A percentile compares a stretch with the other conserved stretches of the same genome.
Evolutionary conservation across 2,888 invertebrate species (phyloP).

Genomic region (Thymelicus sylvestris): DNA sequence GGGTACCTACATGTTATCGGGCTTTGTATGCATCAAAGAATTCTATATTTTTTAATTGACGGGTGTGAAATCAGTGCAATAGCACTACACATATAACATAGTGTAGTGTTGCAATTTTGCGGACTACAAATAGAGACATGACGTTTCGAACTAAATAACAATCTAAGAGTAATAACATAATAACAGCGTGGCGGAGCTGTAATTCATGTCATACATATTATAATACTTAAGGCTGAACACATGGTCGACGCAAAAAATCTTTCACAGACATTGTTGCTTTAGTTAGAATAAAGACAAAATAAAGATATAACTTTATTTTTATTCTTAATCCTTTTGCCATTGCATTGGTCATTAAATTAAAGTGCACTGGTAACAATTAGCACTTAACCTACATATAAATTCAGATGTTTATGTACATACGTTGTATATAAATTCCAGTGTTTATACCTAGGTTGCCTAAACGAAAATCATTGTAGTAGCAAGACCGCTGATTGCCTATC

Average conservation of each 20-base stretch:
- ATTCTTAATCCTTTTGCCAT: too few relatives aligned
- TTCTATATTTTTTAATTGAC: neutral
- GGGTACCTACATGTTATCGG: too few relatives aligned
- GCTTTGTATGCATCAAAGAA: too few relatives aligned
- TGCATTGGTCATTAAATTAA: too few relatives aligned
- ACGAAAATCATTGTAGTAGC: too few relatives aligned
- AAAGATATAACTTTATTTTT: too few relatives aligned
- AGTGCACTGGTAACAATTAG: too few relatives aligned
- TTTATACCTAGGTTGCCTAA: neutral
- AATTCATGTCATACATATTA: neutral
- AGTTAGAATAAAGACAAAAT: too few relatives aligned
- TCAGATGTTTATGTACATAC: too few relatives aligned
- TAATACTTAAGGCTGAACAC: neutral
- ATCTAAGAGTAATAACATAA: neutral
- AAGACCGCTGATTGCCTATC: neutral
- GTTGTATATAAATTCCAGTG: neutral
- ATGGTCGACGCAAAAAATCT: neutral
- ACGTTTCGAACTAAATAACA: neutral
- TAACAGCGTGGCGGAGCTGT: neutral
- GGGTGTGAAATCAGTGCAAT: neutral
- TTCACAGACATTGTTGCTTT: too few relatives aligned
- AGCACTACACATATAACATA: too few relatives aligned
- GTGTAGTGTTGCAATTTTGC: neutral
- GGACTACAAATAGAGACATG: slow-evolving; percentile 8
- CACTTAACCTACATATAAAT: too few relatives aligned